A percentile compares a stretch with the other conserved stretches of the same genome.
Evolutionary conservation across 2,797 vertebrate genomes (phyloP).

Genomic region (Sebastes flavidus): DNA sequence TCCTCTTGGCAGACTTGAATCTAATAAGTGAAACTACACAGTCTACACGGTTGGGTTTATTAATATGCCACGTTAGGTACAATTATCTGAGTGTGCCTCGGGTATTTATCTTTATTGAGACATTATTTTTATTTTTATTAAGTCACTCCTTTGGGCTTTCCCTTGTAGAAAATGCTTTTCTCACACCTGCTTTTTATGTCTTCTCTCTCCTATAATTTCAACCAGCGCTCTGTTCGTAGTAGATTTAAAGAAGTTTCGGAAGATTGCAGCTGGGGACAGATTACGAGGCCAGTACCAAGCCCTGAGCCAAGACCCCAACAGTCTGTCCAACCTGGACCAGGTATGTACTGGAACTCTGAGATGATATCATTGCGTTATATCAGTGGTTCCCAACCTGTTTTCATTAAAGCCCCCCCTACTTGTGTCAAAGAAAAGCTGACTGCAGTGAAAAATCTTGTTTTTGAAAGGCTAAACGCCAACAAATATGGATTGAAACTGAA

Average conservation of each 20-base stretch:
- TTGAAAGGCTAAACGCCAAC: no score
- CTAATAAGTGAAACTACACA: slow-evolving; percentile 24
- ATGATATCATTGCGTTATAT: neutral
- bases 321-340: slow-evolving; percentile 97
- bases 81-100: slow-evolving; percentile 7
- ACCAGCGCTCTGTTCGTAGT: slow-evolving; percentile 94
- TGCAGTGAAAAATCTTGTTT: no score
- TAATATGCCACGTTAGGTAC: slow-evolving; percentile 19
- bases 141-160: neutral
- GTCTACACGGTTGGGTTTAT: slow-evolving; percentile 11
- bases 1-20: slow-evolving; percentile 17
- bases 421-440: no score
- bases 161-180: slow-evolving; percentile 11
- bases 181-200: slow-evolving; percentile 12
- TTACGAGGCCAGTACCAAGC: slow-evolving; percentile 96
- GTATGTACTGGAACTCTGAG: slow-evolving; percentile 61
- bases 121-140: slow-evolving; percentile 18
- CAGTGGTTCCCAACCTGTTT: no score
- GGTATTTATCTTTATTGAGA: slow-evolving; percentile 26
- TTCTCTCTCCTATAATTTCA: slow-evolving; percentile 4
- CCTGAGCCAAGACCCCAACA: slow-evolving; percentile 96
- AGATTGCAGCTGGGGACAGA: slow-evolving; percentile 94
- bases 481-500: no score
- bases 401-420: no score
- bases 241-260: slow-evolving; percentile 95